Percentiles rank a stretch among this genome's conserved stretches.
phyloP scores from a whole-genome alignment of 1,140 invertebrate species.

The Samia ricini region DNA sequence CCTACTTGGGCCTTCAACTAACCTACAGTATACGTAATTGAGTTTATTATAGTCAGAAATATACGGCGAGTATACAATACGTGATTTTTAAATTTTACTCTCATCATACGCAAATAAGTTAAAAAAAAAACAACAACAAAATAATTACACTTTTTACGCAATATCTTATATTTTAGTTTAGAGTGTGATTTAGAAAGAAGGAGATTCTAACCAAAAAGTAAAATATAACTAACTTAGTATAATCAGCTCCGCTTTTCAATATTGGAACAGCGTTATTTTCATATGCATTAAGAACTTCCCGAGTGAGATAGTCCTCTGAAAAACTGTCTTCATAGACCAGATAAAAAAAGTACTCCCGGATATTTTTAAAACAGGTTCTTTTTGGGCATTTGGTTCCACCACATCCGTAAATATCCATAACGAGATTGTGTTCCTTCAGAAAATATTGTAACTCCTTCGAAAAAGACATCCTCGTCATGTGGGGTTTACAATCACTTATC shows the following conservation, averaged over 20 bases:
- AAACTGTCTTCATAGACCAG: constrained; percentile 81
- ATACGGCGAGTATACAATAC: too few relatives aligned
- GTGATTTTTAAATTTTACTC: too few relatives aligned
- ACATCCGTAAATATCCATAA: constrained; percentile 86
- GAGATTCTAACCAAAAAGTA: background rate
- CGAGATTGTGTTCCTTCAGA: constrained; percentile 59
- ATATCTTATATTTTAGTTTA: too few relatives aligned
- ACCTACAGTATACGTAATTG: too few relatives aligned
- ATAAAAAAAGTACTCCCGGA: constrained; percentile 83
- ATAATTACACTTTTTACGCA: too few relatives aligned
- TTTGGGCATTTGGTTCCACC: constrained; percentile 50
- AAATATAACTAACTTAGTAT: constrained; percentile 41
- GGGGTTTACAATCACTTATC: constrained; percentile 78
- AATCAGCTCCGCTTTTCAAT: constrained; percentile 66
- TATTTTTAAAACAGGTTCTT: constrained; percentile 53
- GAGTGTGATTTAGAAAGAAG: too few relatives aligned
- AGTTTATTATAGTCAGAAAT: too few relatives aligned
- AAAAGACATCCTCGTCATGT: constrained; percentile 76
- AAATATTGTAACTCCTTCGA: constrained; percentile 77
- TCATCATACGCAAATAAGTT: too few relatives aligned
- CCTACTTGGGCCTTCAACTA: too few relatives aligned
- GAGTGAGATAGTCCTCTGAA: constrained; percentile 81
- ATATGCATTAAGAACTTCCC: constrained; percentile 79
- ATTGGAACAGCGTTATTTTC: constrained; percentile 75
- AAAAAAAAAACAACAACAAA: too few relatives aligned